These are phyloP conservation scores for Erpetoichthys calabaricus DNA, from an alignment of 2,797 vertebrate species.

Conservation along the genomic window DNA sequence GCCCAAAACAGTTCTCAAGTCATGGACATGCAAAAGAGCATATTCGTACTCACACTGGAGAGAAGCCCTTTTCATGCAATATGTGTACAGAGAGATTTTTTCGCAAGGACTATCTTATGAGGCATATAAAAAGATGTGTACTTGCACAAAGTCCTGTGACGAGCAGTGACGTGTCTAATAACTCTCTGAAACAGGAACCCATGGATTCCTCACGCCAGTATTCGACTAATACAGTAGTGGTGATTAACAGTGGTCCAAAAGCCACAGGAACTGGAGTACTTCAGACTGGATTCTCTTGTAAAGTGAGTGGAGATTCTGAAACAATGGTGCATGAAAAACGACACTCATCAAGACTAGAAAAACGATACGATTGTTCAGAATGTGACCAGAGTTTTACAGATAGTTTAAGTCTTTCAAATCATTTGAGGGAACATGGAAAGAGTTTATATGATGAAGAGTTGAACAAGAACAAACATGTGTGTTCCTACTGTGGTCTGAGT, in stretches of 20 bases:
- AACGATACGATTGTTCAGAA: slow-evolving; percentile 56
- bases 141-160: not conserved
- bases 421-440: slow-evolving; percentile 62
- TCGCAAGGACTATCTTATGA: slow-evolving; percentile 38
- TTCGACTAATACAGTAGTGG: slow-evolving; percentile 27
- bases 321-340: slow-evolving; percentile 3
- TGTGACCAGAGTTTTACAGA: slow-evolving; percentile 59
- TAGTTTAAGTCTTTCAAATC: slow-evolving; percentile 59
- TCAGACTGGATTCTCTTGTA: slow-evolving; percentile 40
- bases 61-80: slow-evolving; percentile 32
- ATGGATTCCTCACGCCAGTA: too few relatives aligned
- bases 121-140: slow-evolving; percentile 48
- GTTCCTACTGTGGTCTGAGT: slow-evolving; percentile 34
- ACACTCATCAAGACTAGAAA: slow-evolving; percentile 22
- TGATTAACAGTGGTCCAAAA: slow-evolving; percentile 34
- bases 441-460: too few relatives aligned
- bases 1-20: slow-evolving; percentile 41
- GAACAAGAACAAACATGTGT: slow-evolving; percentile 18
- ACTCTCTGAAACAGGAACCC: too few relatives aligned
- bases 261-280: slow-evolving; percentile 34
- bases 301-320: not conserved
- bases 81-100: slow-evolving; percentile 45
- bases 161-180: not conserved
- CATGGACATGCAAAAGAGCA: too few relatives aligned
- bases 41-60: slow-evolving; percentile 31